These are phyloP conservation scores for Drosophila parvula DNA, from an alignment of 1,140 invertebrate species.

Conservation along the genomic window DNA sequence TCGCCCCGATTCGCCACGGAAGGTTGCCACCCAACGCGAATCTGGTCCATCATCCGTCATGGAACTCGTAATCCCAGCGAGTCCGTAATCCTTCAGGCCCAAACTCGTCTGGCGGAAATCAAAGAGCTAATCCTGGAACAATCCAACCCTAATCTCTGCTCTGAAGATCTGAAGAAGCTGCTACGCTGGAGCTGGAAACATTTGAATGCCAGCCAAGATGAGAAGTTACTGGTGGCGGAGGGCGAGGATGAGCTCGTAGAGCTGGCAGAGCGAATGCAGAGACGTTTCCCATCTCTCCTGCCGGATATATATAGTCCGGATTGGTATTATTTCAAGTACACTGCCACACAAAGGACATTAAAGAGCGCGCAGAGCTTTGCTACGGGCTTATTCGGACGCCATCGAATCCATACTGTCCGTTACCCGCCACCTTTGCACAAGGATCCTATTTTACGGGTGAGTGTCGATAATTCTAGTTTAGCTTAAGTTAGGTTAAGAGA, in stretches of 20 bases:
- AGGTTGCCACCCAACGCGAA: constrained; percentile 87
- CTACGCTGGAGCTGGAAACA: constrained; percentile 85
- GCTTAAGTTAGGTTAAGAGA: too few relatives aligned
- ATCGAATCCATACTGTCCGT: constrained; percentile 86
- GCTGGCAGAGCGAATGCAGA: constrained; percentile 88
- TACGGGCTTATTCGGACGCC: constrained; percentile 89
- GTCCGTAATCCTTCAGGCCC: constrained; percentile 85
- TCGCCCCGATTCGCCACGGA: constrained; percentile 10
- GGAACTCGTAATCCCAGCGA: constrained; percentile 88
- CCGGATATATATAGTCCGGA: constrained; percentile 85
- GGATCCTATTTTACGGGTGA: constrained; percentile 90
- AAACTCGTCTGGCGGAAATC: constrained; percentile 84
- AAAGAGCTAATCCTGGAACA: constrained; percentile 85
- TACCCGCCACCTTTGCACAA: constrained; percentile 87
- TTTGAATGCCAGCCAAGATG: constrained; percentile 83
- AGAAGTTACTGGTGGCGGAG: constrained; percentile 87
- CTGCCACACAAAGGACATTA: constrained; percentile 89
- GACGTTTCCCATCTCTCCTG: constrained; percentile 87
- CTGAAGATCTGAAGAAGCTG: constrained; percentile 84
- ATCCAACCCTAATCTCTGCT: constrained; percentile 52
- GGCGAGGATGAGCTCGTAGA: constrained; percentile 88
- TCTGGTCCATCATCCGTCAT: constrained; percentile 89
- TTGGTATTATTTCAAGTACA: constrained; percentile 89
- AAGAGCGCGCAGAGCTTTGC: constrained; percentile 90
- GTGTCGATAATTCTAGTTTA: constrained; percentile 36